Evolutionary conservation across 2,797 vertebrate genomes (phyloP).

Genomic region (Sus cebifrons): DNA sequence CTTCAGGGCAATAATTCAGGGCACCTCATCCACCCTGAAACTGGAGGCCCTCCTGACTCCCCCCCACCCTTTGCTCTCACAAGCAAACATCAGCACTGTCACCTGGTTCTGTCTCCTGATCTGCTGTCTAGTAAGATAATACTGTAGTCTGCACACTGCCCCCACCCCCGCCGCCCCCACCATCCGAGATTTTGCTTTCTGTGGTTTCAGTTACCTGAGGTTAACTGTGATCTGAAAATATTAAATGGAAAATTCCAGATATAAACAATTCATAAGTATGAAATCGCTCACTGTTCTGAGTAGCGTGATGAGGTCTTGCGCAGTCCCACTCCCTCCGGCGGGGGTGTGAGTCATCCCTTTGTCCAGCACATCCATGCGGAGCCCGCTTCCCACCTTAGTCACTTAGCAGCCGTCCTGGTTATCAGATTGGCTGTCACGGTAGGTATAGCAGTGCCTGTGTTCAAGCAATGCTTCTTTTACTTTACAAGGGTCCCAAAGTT

Average conservation of each 20-base stretch:
- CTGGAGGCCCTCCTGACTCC: no score
- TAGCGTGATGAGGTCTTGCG: not conserved
- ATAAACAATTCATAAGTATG: not conserved
- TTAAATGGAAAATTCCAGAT: not conserved
- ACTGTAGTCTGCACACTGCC: not conserved
- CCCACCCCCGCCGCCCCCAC: not conserved
- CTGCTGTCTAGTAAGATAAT: not conserved
- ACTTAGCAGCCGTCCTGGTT: not conserved
- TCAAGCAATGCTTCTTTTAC: not conserved
- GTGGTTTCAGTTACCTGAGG: not conserved
- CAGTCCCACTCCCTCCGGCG: not conserved
- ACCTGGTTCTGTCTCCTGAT: not conserved
- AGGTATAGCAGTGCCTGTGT: fast-evolving
- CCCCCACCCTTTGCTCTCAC: fast-evolving
- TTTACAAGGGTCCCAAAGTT: not conserved
- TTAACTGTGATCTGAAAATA: not conserved
- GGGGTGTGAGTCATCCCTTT: not conserved
- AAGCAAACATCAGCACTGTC: not conserved
- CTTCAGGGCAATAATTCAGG: not conserved
- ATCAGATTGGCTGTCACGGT: not conserved
- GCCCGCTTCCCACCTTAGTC: fast-evolving
- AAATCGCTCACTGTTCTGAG: not conserved
- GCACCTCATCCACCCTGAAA: not conserved
- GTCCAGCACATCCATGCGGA: not conserved
- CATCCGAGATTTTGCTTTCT: not conserved